Percentiles rank a stretch among this genome's conserved stretches.
These are phyloP conservation scores for Tribolium castaneum DNA, from an alignment of 1,140 invertebrate genomes.

Conservation along the genomic window DNA sequence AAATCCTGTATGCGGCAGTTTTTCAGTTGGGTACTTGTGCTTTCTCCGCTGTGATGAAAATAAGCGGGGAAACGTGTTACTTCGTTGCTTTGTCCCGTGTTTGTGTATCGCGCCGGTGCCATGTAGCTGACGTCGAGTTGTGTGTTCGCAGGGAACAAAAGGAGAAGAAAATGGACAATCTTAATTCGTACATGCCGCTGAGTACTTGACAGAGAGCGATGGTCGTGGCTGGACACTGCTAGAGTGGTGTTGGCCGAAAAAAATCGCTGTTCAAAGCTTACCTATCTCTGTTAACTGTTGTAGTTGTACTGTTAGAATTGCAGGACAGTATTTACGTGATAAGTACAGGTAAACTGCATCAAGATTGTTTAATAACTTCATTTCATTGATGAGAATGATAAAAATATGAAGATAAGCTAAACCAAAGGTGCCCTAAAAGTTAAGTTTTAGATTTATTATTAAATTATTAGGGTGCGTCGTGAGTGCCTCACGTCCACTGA, in stretches of 20 bases:
- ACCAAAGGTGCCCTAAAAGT: slow-evolving; percentile 66
- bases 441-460: slow-evolving; percentile 62
- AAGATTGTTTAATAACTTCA: slow-evolving; percentile 38
- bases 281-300: slow-evolving; percentile 60
- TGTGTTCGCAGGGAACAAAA: slow-evolving; percentile 71
- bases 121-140: background rate
- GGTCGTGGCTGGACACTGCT: slow-evolving; percentile 58
- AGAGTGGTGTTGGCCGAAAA: slow-evolving; percentile 47
- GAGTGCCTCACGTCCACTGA: slow-evolving; percentile 5
- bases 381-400: slow-evolving; percentile 46
- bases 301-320: slow-evolving; percentile 57
- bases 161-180: slow-evolving; percentile 78
- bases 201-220: slow-evolving; percentile 63
- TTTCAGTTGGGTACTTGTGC: no score
- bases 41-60: no score
- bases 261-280: slow-evolving; percentile 39
- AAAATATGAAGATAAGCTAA: slow-evolving; percentile 61
- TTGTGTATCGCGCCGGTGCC: background rate
- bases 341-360: slow-evolving; percentile 52
- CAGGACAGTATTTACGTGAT: slow-evolving; percentile 57
- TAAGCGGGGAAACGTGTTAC: background rate
- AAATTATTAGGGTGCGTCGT: slow-evolving; percentile 47
- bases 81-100: background rate
- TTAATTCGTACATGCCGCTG: slow-evolving; percentile 67
- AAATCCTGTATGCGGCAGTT: no score